Evolutionary conservation across 2,113 vertebrate species (phyloP), one percentile per base, ranked within the genome.

Genomic region (Clarias batrachus): DNA sequence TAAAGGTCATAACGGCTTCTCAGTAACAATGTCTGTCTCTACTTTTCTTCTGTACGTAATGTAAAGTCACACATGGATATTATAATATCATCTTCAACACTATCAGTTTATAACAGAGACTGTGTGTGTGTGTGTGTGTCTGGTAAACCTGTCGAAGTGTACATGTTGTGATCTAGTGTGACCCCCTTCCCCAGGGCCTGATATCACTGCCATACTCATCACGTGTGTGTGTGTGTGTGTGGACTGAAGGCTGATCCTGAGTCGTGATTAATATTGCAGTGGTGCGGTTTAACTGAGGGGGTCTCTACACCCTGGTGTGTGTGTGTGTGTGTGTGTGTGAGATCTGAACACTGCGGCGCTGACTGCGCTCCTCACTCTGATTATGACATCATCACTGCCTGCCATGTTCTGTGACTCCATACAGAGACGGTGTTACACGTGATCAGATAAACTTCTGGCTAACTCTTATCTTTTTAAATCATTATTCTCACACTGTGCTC

Each of bases 401-500:
- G 21, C 4, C 41, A 21, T 52, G 71, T 25, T 54, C 41, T 48
- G 10, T 27, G 27, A 77, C 12, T 57, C 3, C 30, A 52, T 2
- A 14, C 21, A 37, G 16, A 74, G 16, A 52, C 73, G 0, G 1
- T 23, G 11, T 41, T 76, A n/a, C 13, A 52, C 23, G 4, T 74
- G 71, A 74, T n/a, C 73, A 23, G 16, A 41, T 65, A 23, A 52
- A 30, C 21, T 27, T 85, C 21, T 85, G 52, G 84, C 73, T 87
- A 79, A 85, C 62, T 78, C 73, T 81, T 19, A 71, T 83, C 33
- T 89, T 84, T 86, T 84, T 30, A 90, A 90, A 81, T 56, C 60
- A 21, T 88, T 65, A 71, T 59, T 33, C 78, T 78, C 76, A 57
- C 57, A 21, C n/a, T 85, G 87, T 79, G 76, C 84, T 76, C 76